phyloP scores from a whole-genome alignment of 2,888 invertebrate genomes.

The Balanococcus diminutus region DNA sequence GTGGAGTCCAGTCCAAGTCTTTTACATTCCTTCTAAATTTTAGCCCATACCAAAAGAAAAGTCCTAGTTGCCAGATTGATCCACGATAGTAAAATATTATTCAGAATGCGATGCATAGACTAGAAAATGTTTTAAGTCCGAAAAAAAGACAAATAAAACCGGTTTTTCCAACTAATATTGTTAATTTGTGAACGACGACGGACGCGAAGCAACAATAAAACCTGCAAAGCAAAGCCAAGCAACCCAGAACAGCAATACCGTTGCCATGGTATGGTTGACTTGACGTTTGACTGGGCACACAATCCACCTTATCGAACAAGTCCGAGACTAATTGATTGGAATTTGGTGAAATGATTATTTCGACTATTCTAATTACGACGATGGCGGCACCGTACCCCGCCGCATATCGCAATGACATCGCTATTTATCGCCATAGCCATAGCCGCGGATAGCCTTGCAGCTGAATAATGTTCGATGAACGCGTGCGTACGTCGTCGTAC shows the following conservation, averaged over 20 bases:
- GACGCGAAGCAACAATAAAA: background rate
- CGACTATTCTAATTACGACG: conserved; percentile 1
- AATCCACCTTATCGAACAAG: conserved; percentile 2
- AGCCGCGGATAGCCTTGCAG: background rate
- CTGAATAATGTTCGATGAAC: background rate
- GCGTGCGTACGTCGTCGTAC: background rate
- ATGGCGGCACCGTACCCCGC: background rate
- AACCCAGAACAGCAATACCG: background rate
- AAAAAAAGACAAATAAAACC: conserved; percentile 6
- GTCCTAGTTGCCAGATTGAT: no score
- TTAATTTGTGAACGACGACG: background rate
- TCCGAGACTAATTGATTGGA: conserved; percentile 20
- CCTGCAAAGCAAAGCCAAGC: no score
- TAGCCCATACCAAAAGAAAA: no score
- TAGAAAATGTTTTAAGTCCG: background rate
- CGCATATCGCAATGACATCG: conserved; percentile 19
- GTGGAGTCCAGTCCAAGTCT: no score
- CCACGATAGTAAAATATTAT: no score
- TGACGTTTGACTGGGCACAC: conserved; percentile 9
- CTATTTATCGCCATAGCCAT: background rate
- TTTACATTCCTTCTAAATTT: no score
- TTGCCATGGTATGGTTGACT: background rate
- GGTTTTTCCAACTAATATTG: background rate
- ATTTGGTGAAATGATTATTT: conserved; percentile 19
- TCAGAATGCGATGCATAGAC: no score